Base-by-base conservation (phyloP, 1,140 invertebrate species). In the Chelonus insularis region DNA sequence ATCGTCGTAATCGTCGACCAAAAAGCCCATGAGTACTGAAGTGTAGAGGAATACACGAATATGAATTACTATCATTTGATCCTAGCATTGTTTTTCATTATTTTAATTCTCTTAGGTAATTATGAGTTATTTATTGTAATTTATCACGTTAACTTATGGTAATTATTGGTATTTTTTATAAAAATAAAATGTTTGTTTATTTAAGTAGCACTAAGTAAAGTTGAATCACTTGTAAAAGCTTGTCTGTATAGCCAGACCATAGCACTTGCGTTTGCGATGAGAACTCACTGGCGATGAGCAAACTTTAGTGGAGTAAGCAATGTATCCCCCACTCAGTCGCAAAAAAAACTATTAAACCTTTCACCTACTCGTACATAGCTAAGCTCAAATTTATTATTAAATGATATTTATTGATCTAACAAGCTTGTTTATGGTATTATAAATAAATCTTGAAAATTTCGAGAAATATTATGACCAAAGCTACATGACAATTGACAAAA, bases 1-100 rank as follows among this genome's bases (percentile, higher is more conserved):
- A 89, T 72, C 88, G 78, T 67, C 86, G 84, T 20, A 89, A 79
- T 65, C 83, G 81, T 55, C 86, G 84, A 39, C 85, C 85, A 72
- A 87, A 86, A 37, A 82, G 72, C 52, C 74, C 74, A 16, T 80
- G 70, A 4, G 72, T 69, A 43, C 78, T 78, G 59, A 82, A 78
- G 66, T 80, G 74, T 60, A 80, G 62, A 16, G 79, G 78, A 50
- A 82, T 80, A 64, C 79, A 82, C 21, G 79, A 82, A 11, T 81
- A 71, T 4, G 80, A 81, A 23, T 72, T 77, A 47, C 62, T 66
- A 21, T 66, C 64, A 57, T 41, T 62, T 11, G 64, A 60, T 14
- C 61, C 55, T 34, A 67, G 25, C 66, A 67, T 65, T 36, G 39
- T 47, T 55, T 55, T 32, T 56, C 12, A 21, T 23, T 20, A 36